Conservation (phyloP, 2,113 vertebrate genomes). For the Sinocyclocheilus anophthalmus region DNA sequence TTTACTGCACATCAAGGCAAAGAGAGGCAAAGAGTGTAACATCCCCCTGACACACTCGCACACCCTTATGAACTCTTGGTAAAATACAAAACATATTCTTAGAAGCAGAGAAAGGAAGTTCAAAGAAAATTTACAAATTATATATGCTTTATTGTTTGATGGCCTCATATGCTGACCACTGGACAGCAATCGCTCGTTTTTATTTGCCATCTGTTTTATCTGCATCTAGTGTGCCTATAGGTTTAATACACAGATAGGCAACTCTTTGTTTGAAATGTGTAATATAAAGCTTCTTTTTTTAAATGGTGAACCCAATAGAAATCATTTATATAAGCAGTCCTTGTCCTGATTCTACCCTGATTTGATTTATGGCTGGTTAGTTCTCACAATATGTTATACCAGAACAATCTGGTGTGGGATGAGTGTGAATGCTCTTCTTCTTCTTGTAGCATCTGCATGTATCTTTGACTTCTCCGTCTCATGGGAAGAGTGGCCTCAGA, state of each 20-base stretch:
- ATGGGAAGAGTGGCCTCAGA: slow-evolving; percentile 45
- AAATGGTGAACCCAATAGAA: neutral
- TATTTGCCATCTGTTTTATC: neutral
- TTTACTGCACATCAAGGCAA: slow-evolving; percentile 83
- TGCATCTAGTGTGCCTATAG: neutral
- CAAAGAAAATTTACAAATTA: neutral
- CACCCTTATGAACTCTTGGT: slow-evolving; percentile 45
- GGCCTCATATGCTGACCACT: neutral
- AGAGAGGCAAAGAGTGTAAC: slow-evolving; percentile 73
- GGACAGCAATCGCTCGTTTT: neutral
- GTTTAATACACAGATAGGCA: neutral
- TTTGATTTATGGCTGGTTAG: neutral
- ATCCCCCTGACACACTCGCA: slow-evolving; percentile 73
- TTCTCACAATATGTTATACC: slow-evolving; percentile 7
- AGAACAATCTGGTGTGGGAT: neutral
- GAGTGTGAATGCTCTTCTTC: slow-evolving; percentile 16
- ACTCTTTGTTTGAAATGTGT: neutral
- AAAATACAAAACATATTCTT: slow-evolving; percentile 35
- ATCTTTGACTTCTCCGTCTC: slow-evolving; percentile 38
- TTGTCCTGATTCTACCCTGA: neutral
- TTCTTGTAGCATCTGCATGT: slow-evolving; percentile 26
- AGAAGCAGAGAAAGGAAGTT: neutral
- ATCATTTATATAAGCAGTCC: neutral
- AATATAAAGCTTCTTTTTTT: neutral
- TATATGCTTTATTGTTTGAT: neutral